A percentile compares a stretch with the other conserved stretches of the same genome.
Conservation (phyloP, 2,797 vertebrate genomes). For the Schizopygopsis malacanthus region DNA sequence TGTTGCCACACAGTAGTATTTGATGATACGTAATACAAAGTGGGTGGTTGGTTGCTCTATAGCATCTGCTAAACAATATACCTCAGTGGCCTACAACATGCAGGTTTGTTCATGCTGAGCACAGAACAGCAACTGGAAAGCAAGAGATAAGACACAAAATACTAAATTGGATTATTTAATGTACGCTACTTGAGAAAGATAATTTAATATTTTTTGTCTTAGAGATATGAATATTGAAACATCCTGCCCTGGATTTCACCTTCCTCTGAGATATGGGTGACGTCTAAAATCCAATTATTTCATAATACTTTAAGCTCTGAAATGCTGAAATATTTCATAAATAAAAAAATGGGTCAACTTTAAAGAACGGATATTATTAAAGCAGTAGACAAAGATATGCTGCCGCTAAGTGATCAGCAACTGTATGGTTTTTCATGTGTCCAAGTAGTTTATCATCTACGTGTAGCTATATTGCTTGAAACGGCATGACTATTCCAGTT, state of each 20-base stretch:
- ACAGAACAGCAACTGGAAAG: neutral
- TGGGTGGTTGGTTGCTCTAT: neutral
- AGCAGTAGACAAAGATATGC: neutral
- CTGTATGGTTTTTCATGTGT: neutral
- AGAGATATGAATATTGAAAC: constrained; percentile 72
- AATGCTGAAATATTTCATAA: constrained; percentile 13
- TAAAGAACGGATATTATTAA: neutral
- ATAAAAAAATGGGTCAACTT: neutral
- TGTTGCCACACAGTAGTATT: neutral
- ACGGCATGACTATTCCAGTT: neutral
- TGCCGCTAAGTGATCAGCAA: neutral
- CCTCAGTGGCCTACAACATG: neutral
- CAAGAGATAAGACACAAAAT: neutral
- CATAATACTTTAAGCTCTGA: neutral
- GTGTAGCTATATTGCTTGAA: neutral
- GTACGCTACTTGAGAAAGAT: constrained; percentile 14
- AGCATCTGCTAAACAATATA: neutral
- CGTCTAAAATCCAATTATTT: constrained; percentile 40
- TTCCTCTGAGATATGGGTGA: constrained; percentile 56
- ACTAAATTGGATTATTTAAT: neutral
- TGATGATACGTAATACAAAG: neutral
- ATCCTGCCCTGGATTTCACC: constrained; percentile 66
- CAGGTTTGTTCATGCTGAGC: neutral
- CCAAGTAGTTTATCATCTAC: neutral
- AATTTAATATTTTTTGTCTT: constrained; percentile 61